These are phyloP conservation scores for Raja brachyura DNA, from an alignment of 2,113 vertebrate species.

Conservation along the genomic window DNA sequence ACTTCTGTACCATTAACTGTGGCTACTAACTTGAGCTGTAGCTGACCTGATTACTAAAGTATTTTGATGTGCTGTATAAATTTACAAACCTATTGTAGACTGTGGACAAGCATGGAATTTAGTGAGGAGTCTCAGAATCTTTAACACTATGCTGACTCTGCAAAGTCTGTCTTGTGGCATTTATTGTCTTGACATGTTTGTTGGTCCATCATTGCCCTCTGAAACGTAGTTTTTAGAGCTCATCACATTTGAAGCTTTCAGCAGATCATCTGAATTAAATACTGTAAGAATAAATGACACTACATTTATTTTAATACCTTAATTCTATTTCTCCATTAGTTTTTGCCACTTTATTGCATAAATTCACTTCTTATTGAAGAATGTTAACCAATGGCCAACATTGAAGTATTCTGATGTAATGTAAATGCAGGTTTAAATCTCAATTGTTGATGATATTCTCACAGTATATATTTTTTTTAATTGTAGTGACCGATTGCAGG, in stretches of 20 bases:
- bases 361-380: not conserved
- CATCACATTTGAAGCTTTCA: not conserved
- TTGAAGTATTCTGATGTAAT: not conserved
- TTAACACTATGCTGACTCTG: not conserved
- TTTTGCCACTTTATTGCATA: not conserved
- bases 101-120: not conserved
- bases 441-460: not conserved
- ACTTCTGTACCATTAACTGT: not conserved
- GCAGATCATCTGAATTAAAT: not conserved
- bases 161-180: not conserved
- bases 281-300: not conserved
- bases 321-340: not conserved
- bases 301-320: not conserved
- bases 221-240: not conserved
- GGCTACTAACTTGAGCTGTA: not conserved
- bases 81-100: not conserved
- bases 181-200: not conserved
- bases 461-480: not conserved
- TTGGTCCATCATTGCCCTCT: not conserved
- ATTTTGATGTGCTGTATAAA: not conserved
- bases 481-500: not conserved
- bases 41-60: not conserved
- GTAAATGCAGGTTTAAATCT: not conserved
- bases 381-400: not conserved
- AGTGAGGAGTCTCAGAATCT: not conserved